Base-by-base conservation (phyloP, 1,140 invertebrate species). In the Antheraea mylitta region DNA sequence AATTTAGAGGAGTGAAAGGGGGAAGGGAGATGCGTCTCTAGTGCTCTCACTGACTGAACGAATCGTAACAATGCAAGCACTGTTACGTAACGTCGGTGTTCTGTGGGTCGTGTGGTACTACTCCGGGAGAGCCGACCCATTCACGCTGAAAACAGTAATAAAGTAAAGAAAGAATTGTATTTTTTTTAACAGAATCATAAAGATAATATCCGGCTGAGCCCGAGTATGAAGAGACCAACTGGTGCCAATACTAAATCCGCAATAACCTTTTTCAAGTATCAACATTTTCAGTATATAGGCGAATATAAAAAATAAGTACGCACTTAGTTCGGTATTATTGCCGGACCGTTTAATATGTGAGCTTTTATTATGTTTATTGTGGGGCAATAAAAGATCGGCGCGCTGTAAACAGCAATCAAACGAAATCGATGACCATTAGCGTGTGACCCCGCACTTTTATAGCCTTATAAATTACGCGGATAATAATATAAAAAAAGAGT, bases 311-410 rank as follows among this genome's bases (percentile, higher is more conserved):
- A 53, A 53, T 53, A 13, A 53, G 45, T n/a, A 53, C 45, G 45
- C 45, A 53, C 45, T 53, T 53, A 53, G 45, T 16, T 53, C 45
- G 45, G 45, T 53, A 53, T 53, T 53, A 53, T n/a, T 53, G 45
- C 45, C 16, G 7, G 45, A 53, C 45, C 45, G 45, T 16, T 53
- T 53, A 53, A 53, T 53, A 53, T 53, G 45, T 53, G 45, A 53
- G 16, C 45, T 53, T 53, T 61, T 61, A 61, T 61, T 61, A 61
- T 61, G 60, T 61, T 61, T 61, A 38, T 37, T 38, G 62, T n/a
- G 53, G 22, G 18, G 37, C 58, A 70, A 70, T 70, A 70, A 70
- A 70, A 61, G 37, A 60, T 18, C 38, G 38, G 63, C 30, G 19
- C 22, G 63, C 58, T 61, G 64, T 60, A 65, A 70, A 66, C 58